Percentiles rank a stretch among this genome's conserved stretches.
Conservation (phyloP, 2,888 invertebrate genomes). For the Ophion slaviceki region DNA sequence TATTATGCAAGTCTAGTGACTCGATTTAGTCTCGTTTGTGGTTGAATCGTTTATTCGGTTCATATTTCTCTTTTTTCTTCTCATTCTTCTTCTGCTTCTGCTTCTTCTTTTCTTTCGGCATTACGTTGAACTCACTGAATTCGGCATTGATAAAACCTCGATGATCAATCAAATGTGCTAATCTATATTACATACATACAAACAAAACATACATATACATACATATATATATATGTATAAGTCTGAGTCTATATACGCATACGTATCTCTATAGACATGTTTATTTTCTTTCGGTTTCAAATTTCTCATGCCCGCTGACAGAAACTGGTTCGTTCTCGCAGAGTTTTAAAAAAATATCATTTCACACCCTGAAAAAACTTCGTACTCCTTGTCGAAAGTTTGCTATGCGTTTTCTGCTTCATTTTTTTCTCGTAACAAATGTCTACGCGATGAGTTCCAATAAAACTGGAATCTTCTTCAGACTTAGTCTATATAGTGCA, state of each 20-base stretch:
- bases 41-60: conserved; percentile 16
- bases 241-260: conserved; percentile 2
- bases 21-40: conserved; percentile 16
- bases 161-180: conserved; percentile 54
- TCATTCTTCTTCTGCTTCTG: conserved; percentile 2
- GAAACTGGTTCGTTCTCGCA: conserved; percentile 72
- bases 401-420: conserved; percentile 44
- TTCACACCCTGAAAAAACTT: conserved; percentile 64
- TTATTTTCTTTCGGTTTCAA: conserved; percentile 31
- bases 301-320: conserved; percentile 72
- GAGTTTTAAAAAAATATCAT: conserved; percentile 77
- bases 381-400: conserved; percentile 39
- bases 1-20: no score
- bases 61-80: background rate
- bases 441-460: conserved; percentile 80
- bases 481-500: conserved; percentile 62
- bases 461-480: conserved; percentile 81
- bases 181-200: conserved; percentile 32
- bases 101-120: conserved; percentile 12
- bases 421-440: conserved; percentile 73
- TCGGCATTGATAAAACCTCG: conserved; percentile 60
- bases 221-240: conserved; percentile 20
- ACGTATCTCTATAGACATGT: conserved; percentile 32
- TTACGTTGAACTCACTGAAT: conserved; percentile 66
- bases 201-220: conserved; percentile 24